These are phyloP conservation scores for Elachura formosa DNA, from an alignment of 2,113 vertebrate genomes.

Conservation along the genomic window DNA sequence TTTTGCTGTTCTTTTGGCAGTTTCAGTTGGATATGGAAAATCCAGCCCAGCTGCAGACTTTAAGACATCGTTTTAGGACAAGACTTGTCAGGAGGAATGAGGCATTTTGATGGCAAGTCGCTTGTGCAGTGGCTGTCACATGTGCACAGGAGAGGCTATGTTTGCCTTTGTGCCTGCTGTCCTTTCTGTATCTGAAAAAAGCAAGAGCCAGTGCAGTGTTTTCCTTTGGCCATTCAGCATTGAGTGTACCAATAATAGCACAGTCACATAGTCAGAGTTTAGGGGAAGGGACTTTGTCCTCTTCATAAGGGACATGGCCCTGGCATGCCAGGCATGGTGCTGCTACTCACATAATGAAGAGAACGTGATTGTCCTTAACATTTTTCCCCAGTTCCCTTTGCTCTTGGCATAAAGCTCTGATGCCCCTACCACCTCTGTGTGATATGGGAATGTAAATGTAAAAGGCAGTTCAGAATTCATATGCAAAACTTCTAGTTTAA, in stretches of 20 bases:
- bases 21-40: background rate
- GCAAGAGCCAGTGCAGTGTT: background rate
- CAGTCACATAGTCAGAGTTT: background rate
- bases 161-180: slow-evolving; percentile 40
- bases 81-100: slow-evolving; percentile 17
- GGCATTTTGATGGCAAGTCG: background rate
- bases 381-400: background rate
- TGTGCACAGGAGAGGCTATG: slow-evolving; percentile 9
- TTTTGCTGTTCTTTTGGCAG: slow-evolving; percentile 19
- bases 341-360: background rate
- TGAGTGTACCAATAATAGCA: background rate
- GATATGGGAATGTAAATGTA: background rate
- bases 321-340: fast-evolving
- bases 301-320: background rate
- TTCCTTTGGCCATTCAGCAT: background rate
- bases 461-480: background rate
- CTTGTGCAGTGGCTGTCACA: background rate
- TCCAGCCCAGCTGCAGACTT: background rate
- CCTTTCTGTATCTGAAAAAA: slow-evolving; percentile 5
- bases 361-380: background rate
- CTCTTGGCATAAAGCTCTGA: background rate
- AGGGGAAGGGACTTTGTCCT: background rate
- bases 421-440: background rate
- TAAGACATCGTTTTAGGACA: slow-evolving; percentile 4
- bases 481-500: background rate